Evolutionary conservation across 2,888 invertebrate genomes (phyloP), one percentile per base, ranked within the genome.

Genomic region (Neocrepidodera transversa): DNA sequence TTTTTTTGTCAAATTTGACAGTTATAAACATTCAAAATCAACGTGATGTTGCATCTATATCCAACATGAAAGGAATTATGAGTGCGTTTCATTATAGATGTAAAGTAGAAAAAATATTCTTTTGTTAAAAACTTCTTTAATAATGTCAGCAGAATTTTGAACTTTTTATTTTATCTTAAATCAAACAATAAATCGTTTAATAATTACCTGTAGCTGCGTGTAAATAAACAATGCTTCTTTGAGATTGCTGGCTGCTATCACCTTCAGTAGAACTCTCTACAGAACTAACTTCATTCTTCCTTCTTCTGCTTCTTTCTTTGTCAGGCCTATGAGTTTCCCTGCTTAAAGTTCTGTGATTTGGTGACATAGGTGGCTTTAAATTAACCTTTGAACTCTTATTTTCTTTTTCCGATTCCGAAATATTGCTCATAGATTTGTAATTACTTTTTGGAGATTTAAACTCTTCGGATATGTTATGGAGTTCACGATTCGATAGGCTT

Each of bases 151-250:
- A n/a, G n/a, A n/a, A n/a, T n/a, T n/a, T n/a, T n/a, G n/a, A n/a
- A n/a, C n/a, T n/a, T n/a, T n/a, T n/a, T n/a, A n/a, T n/a, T n/a
- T n/a, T n/a, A n/a, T n/a, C n/a, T n/a, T n/a, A n/a, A n/a, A n/a
- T n/a, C n/a, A n/a, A n/a, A n/a, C n/a, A n/a, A n/a, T n/a, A n/a
- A n/a, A n/a, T n/a, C n/a, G n/a, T n/a, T n/a, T n/a, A n/a, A n/a
- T n/a, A n/a, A n/a, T 68, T 79, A 89, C 89, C 88, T 67, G 92
- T 92, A 45, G 92, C 91, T 50, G 92, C 92, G 74, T 93, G 93
- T 50, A 93, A 82, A 75, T 91, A 93, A 14, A 93, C 92, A 14
- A 92, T 88, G 73, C 92, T 92, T 72, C 91, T 85, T 76, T 92
- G 92, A 54, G 91, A 91, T 72, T 90, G 90, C 70, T 91, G 88